Percentiles rank a stretch among this genome's conserved stretches.
Evolutionary conservation across 1,140 invertebrate genomes (phyloP).

Genomic region (Megalonaias nervosa): DNA sequence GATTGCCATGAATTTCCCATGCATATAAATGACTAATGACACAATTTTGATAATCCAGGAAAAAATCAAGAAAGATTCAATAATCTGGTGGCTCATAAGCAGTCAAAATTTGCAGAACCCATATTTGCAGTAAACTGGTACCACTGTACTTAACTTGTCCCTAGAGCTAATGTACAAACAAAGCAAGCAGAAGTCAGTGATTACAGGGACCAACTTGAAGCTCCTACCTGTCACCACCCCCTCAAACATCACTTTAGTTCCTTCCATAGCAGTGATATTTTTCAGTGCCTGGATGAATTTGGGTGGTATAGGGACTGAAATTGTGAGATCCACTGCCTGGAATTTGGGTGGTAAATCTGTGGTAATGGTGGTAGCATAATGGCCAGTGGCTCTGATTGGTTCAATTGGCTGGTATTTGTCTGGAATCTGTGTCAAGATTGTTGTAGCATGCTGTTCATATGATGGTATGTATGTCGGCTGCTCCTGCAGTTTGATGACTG

Average conservation of each 20-base stretch:
- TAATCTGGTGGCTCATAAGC: too few species aligned
- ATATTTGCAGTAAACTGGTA: too few species aligned
- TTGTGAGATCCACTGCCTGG: slow-evolving; percentile 66
- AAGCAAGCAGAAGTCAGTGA: too few species aligned
- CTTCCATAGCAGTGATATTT: slow-evolving; percentile 66
- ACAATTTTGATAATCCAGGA: too few species aligned
- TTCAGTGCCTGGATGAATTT: slow-evolving; percentile 85
- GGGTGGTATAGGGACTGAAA: slow-evolving; percentile 78
- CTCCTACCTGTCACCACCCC: slow-evolving; percentile 85
- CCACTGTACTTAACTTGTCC: too few species aligned
- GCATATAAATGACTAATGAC: too few species aligned
- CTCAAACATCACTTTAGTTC: slow-evolving; percentile 91
- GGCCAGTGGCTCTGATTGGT: slow-evolving; percentile 41
- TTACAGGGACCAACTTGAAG: neutral
- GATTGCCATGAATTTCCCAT: too few species aligned
- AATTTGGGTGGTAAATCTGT: slow-evolving; percentile 62
- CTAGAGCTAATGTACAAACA: too few species aligned
- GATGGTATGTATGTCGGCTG: slow-evolving; percentile 46
- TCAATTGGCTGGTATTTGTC: slow-evolving; percentile 38
- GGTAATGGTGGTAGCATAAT: slow-evolving; percentile 58
- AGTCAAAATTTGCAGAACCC: too few species aligned
- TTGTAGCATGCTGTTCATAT: slow-evolving; percentile 54
- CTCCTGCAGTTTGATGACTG: slow-evolving; percentile 46
- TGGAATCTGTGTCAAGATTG: slow-evolving; percentile 48
- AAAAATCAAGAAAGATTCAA: too few species aligned